A percentile compares a stretch with the other conserved stretches of the same genome.
Evolutionary conservation across 2,113 vertebrate species (phyloP).

Genomic region (Dromiciops gliroides): DNA sequence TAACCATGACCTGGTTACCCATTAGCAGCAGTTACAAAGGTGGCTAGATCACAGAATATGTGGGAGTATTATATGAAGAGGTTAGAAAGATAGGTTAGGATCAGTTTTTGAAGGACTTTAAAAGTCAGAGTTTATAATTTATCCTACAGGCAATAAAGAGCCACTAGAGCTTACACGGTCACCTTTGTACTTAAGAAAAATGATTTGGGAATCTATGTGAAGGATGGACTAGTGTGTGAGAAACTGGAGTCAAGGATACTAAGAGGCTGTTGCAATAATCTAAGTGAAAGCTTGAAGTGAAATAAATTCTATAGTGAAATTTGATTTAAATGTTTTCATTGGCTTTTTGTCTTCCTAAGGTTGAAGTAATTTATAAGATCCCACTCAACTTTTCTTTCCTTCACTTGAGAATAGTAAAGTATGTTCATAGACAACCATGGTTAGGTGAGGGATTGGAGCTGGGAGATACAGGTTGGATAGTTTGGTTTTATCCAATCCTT

Average conservation of each 20-base stretch:
- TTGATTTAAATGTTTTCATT: constrained; percentile 34
- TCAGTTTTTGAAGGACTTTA: background rate
- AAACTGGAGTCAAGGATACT: background rate
- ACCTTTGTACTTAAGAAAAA: background rate
- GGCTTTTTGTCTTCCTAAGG: constrained; percentile 12
- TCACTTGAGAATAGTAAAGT: background rate
- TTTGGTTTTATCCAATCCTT: background rate
- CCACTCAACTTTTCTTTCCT: too few species aligned
- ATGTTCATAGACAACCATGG: background rate
- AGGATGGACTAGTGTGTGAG: background rate
- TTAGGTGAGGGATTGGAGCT: background rate
- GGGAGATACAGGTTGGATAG: background rate
- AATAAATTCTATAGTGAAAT: constrained; percentile 51
- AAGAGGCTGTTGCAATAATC: background rate
- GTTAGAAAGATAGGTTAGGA: background rate
- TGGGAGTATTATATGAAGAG: background rate
- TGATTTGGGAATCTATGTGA: background rate
- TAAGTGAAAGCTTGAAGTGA: background rate
- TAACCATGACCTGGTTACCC: too few species aligned
- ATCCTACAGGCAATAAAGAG: background rate
- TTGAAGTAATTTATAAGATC: constrained; percentile 38
- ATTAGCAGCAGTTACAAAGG: too few species aligned
- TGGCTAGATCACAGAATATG: too few species aligned
- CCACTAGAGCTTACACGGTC: background rate
- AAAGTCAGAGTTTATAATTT: background rate